Evolutionary conservation across 1,140 invertebrate genomes (phyloP), one percentile per base, ranked within the genome.

Genomic region (Drosophila ercepeae): DNA sequence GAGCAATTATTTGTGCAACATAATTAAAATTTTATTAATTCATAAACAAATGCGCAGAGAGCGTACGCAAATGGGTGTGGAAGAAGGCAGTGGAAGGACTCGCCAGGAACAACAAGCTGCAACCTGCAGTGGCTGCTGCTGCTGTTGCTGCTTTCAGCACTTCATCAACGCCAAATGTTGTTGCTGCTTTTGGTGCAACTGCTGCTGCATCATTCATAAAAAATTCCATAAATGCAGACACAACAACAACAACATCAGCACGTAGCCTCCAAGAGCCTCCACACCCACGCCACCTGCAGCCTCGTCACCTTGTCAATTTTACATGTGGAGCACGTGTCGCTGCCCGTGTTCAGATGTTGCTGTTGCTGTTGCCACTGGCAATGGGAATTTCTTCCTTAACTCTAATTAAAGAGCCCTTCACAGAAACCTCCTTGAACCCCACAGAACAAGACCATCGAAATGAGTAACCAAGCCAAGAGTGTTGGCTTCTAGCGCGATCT

Each of bases 21-120:
- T 82, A 82, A 82, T 82, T 77, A 83, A 83, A 82, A 77, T 82
- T 76, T 81, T 82, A 81, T 82, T 81, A 82, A 82, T 82, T 82
- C 78, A 82, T 83, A 82, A 83, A 83, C 78, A 82, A 82, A 78
- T 78, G 69, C 69, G 63, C 63, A 67, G 63, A 65, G 63, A 64
- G 63, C 45, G 63, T 44, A 60, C 59, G 42, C 53, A 59, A 59
- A 29, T 44, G 52, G 61, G 29, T 6, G 11, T 0, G 1, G 25
- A 23, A 6, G 32, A 25, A 25, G 32, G 39, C 6, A 25, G 11
- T 42, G 36, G 69, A 59, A 78, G 75, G 63, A 67, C 76, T 78
- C 42, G 57, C 48, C 60, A 52, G 52, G 23, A 18, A 16, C 32
- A 42, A 16, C 25, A 34, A 14, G 34, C 39, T 14, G 18, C 23